A percentile compares a stretch with the other conserved stretches of the same genome.
Evolutionary conservation across 2,797 vertebrate species (phyloP).

Genomic region (Sciurus vulgaris): DNA sequence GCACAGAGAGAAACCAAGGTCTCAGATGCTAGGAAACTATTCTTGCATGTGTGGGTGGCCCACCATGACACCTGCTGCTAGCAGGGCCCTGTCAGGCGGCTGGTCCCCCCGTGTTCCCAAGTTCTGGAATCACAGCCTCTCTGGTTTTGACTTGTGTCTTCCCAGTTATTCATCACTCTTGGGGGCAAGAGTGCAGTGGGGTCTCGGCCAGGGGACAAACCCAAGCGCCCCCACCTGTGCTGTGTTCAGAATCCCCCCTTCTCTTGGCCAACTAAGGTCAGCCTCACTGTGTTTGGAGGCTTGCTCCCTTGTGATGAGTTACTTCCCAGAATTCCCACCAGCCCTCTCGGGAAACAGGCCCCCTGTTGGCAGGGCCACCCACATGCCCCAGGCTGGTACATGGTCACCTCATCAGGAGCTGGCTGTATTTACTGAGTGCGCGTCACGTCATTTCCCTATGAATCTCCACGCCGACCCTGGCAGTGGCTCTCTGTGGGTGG

Average conservation of each 20-base stretch:
- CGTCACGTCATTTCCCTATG: neutral
- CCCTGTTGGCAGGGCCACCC: no score
- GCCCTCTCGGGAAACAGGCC: neutral
- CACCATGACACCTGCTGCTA: fast-evolving
- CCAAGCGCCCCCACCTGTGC: neutral
- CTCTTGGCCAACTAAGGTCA: neutral
- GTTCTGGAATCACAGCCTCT: neutral
- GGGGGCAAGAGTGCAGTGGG: neutral
- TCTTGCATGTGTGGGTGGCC: neutral
- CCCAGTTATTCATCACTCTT: neutral
- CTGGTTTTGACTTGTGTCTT: neutral
- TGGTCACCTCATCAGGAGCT: fast-evolving
- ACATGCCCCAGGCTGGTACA: fast-evolving
- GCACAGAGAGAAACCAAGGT: neutral
- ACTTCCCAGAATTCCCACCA: neutral
- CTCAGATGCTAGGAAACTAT: neutral
- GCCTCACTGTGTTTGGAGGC: no score
- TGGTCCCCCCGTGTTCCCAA: no score
- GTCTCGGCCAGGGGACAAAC: neutral
- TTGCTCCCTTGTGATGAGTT: neutral
- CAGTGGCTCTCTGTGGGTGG: neutral
- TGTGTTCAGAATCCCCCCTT: neutral
- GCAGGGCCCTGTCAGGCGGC: neutral
- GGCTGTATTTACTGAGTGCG: neutral
- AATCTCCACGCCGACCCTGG: neutral